Evolutionary conservation across 2,797 vertebrate species (phyloP).

Genomic region (Avahi laniger): DNA sequence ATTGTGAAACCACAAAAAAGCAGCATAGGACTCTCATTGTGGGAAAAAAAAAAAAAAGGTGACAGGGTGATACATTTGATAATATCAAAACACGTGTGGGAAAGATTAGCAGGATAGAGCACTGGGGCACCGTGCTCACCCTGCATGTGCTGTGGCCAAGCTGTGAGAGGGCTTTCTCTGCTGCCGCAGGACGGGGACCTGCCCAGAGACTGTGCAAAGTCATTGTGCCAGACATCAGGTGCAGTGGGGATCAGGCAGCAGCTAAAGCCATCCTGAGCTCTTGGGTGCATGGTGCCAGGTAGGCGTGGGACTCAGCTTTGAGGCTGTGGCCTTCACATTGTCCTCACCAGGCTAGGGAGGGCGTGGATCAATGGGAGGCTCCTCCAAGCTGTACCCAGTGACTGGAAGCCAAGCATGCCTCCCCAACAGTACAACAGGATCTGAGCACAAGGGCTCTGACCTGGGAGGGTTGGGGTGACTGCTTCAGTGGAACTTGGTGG

Average conservation of each 20-base stretch:
- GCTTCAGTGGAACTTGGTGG: background rate
- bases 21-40: too few relatives aligned
- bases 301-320: background rate
- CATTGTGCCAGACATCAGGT: background rate
- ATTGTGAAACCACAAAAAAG: too few relatives aligned
- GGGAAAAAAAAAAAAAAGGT: too few relatives aligned
- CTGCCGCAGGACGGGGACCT: background rate
- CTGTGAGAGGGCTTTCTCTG: background rate
- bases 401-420: background rate
- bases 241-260: too few relatives aligned
- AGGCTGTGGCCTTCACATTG: background rate
- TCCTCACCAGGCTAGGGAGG: too few relatives aligned
- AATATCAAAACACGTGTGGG: too few relatives aligned
- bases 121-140: background rate
- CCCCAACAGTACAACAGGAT: background rate
- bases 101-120: too few relatives aligned
- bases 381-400: background rate
- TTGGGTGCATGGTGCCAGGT: too few relatives aligned
- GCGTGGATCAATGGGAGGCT: background rate
- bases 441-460: too few relatives aligned
- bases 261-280: background rate
- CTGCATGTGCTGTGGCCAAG: background rate
- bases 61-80: too few relatives aligned
- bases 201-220: background rate
- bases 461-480: background rate